A percentile compares a stretch with the other conserved stretches of the same genome.
phyloP scores from a whole-genome alignment of 2,888 invertebrate genomes.

The Hyles lineata region DNA sequence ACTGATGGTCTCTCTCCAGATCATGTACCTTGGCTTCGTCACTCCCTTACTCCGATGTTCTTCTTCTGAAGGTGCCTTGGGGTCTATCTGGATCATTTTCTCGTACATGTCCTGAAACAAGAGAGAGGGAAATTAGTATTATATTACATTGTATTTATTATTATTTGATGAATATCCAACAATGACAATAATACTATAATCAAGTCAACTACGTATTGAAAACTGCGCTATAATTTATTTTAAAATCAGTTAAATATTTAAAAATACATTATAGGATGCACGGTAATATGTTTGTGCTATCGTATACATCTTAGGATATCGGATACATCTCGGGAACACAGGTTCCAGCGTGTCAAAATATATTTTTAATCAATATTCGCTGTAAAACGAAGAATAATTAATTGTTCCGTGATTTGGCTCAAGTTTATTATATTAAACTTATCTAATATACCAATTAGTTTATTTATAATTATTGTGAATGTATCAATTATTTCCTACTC shows the following conservation, averaged over 20 bases:
- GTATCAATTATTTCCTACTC: not conserved
- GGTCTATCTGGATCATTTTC: conserved; percentile 98
- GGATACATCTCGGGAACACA: too few species aligned
- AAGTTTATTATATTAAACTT: not conserved
- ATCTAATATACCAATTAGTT: not conserved
- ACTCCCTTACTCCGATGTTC: conserved; percentile 95
- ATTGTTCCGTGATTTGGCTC: too few species aligned
- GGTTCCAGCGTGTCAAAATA: too few species aligned
- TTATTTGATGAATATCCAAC: not conserved
- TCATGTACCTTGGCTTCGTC: conserved; percentile 97
- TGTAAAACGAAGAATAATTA: too few species aligned
- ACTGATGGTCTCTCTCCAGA: conserved; percentile 98
- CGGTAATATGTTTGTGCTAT: too few species aligned
- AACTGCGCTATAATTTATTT: too few species aligned
- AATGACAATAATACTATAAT: too few species aligned
- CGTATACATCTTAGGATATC: too few species aligned
- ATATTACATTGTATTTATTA: not conserved
- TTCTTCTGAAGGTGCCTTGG: conserved; percentile 94
- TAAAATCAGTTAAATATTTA: too few species aligned
- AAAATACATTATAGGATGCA: too few species aligned
- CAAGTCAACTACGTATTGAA: too few species aligned
- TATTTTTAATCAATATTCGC: too few species aligned
- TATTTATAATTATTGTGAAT: not conserved
- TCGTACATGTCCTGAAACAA: conserved; percentile 95
- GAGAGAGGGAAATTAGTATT: conserved; percentile 21